Percentiles rank a stretch among this genome's conserved stretches.
These are phyloP conservation scores for Simalia tracyae DNA, from an alignment of 2,797 vertebrate species.

Conservation along the genomic window DNA sequence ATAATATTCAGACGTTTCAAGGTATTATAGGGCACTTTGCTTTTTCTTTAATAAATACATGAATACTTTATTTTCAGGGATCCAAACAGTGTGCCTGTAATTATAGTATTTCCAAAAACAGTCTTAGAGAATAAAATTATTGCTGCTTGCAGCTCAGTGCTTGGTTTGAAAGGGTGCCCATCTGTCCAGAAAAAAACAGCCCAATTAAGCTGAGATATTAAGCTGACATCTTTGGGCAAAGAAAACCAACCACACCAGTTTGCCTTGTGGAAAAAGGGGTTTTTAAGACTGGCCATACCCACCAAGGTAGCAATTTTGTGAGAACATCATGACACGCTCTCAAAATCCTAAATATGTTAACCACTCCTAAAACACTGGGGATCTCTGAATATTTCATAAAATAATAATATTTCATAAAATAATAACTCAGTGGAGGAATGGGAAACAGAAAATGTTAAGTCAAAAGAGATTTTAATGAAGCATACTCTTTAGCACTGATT, in stretches of 20 bases:
- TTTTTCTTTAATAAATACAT: background rate
- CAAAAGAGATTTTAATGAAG: conserved; percentile 33
- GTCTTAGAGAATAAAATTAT: background rate
- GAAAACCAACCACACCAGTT: background rate
- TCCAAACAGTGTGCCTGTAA: background rate
- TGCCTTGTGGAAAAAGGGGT: background rate
- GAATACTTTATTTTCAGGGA: conserved; percentile 8
- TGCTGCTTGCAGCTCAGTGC: background rate
- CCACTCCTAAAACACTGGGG: background rate
- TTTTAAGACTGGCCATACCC: background rate
- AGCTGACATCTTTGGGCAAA: background rate
- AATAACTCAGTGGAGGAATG: conserved; percentile 43
- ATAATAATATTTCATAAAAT: conserved; percentile 48
- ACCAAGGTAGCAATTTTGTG: background rate
- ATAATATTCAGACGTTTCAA: background rate
- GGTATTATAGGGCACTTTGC: background rate
- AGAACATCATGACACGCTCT: no score
- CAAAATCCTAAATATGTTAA: background rate
- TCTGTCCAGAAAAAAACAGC: background rate
- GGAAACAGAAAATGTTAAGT: conserved; percentile 37
- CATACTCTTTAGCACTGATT: background rate
- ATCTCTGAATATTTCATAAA: conserved; percentile 13
- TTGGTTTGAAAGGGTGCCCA: background rate
- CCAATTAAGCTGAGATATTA: background rate
- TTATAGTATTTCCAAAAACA: background rate